Evolutionary conservation across 2,888 invertebrate species (phyloP).

Genomic region (Apocheima hispidaria): DNA sequence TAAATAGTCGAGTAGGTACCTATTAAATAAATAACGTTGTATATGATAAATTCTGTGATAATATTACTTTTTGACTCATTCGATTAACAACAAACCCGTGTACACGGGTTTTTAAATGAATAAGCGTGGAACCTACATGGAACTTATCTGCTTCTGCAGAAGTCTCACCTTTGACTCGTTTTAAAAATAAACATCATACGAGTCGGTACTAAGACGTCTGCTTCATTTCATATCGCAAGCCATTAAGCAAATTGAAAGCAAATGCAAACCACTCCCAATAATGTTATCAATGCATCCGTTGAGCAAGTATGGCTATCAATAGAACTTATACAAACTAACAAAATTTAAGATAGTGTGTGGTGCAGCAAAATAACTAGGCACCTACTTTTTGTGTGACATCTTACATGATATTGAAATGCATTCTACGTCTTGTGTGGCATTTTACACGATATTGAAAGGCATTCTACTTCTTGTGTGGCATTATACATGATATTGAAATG

Average conservation of each 20-base stretch:
- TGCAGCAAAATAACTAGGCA: no score
- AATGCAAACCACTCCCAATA: conserved; percentile 12
- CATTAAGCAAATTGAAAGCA: conserved; percentile 25
- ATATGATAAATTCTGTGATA: not conserved
- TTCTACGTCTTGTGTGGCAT: no score
- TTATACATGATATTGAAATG: no score
- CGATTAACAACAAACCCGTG: not conserved
- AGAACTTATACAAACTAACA: not conserved
- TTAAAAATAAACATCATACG: conserved; percentile 27
- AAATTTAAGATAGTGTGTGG: not conserved
- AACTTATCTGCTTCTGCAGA: conserved; percentile 20
- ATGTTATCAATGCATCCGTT: conserved; percentile 6
- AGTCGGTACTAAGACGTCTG: conserved; percentile 19
- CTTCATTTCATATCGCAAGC: conserved; percentile 20
- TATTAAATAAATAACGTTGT: no score
- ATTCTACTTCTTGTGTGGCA: no score
- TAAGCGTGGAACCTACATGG: not conserved
- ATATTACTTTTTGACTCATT: not conserved
- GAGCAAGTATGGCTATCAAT: not conserved
- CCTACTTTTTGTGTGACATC: no score
- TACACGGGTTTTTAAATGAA: no score
- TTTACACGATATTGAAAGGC: no score
- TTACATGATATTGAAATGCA: no score
- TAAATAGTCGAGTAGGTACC: no score
- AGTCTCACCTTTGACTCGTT: conserved; percentile 34